Evolutionary conservation across 2,888 invertebrate species (phyloP), one percentile per base, ranked within the genome.

Genomic region (Nesidiocoris tenuis): DNA sequence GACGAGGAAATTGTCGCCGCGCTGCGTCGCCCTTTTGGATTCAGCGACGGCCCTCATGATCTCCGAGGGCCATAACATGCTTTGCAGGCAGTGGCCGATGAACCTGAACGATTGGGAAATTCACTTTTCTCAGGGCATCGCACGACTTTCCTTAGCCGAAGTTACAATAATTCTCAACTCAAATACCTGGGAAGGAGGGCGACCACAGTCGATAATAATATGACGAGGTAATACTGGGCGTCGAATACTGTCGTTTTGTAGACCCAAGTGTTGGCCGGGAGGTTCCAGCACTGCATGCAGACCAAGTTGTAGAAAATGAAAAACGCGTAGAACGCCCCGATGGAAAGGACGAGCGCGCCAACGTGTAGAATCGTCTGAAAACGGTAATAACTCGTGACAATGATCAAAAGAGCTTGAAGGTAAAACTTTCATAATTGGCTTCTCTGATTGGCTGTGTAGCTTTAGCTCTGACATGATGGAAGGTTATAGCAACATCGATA

Each of bases 211-310:
- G 92, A 89, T 77, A 97, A 84, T 17, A 91, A 80, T 68, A 95
- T 88, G 39, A 92, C 88, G 74, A 94, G 86, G 93, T 96, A 96
- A 86, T 93, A 95, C 21, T 88, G 85, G 1, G 90, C 88, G 78
- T 92, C 89, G 23, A 85, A 84, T 82, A 95, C 86, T 70, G 93
- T 90, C 82, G 88, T 88, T 83, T 91, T 90, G 84, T 95, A 91
- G 74, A 96, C 93, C 90, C 91, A 91, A 84, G 91, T 95, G 23
- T 94, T 95, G 81, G 94, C 93, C 56, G 94, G 93, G 81, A 96
- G 86, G 76, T 90, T 91, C 83, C 93, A 89, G 84, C 94, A 93
- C 80, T 89, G 88, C 79, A 93, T 89, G 83, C 94, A 93, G 79
- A 93, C 84, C 9, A 90, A 87, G 85, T 96, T 94, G 86, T 95